phyloP scores from a whole-genome alignment of 1,140 invertebrate genomes.

The Orchesella cincta region DNA sequence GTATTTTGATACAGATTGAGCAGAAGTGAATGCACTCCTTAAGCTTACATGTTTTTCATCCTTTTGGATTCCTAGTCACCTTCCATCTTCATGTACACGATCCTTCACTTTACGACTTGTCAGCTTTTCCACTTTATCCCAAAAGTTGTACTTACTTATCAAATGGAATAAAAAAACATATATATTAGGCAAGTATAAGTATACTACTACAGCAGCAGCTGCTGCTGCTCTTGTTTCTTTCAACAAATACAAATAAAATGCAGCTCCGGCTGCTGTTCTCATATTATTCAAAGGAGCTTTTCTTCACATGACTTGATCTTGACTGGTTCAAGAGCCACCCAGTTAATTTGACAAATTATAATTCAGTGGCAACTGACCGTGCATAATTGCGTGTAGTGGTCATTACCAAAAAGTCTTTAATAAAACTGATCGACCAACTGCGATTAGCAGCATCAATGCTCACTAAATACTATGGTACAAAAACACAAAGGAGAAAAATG shows the following conservation, averaged over 20 bases:
- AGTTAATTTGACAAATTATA: conserved; percentile 29
- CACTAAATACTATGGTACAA: neutral
- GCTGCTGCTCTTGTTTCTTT: neutral
- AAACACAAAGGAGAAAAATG: neutral
- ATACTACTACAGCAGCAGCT: conserved; percentile 6
- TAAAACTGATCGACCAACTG: neutral
- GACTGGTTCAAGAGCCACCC: conserved; percentile 5
- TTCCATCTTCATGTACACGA: conserved; percentile 6
- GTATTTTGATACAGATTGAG: too few species aligned
- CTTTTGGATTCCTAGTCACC: neutral
- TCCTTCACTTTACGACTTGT: conserved; percentile 29
- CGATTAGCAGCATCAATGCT: conserved; percentile 28
- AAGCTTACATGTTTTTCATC: neutral
- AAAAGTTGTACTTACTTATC: too few species aligned
- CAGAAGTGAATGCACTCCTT: too few species aligned
- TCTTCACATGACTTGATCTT: conserved; percentile 12
- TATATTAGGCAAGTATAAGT: too few species aligned
- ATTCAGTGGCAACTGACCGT: conserved; percentile 26
- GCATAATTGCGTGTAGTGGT: conserved; percentile 7
- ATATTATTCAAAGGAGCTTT: neutral
- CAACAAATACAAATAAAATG: too few species aligned
- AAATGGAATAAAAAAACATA: too few species aligned
- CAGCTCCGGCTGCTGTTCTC: neutral
- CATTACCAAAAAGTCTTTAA: neutral
- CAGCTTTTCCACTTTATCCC: neutral